A percentile compares a stretch with the other conserved stretches of the same genome.
Evolutionary conservation across 2,888 invertebrate genomes (phyloP).

Genomic region (Sialis lutaria): DNA sequence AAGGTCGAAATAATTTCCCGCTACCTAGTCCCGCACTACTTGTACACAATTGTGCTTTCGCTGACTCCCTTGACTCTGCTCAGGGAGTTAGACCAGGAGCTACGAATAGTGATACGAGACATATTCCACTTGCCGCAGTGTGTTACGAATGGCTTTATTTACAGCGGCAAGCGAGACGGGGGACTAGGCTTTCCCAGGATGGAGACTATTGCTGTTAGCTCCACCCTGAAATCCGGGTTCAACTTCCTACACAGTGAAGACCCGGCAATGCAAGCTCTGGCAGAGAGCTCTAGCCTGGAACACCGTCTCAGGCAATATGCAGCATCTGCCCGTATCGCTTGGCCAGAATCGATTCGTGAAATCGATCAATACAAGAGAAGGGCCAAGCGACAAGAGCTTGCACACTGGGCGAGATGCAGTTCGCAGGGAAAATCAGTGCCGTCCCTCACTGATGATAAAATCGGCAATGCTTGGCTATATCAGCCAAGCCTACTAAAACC

Average conservation of each 20-base stretch:
- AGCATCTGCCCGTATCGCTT: conserved; percentile 9
- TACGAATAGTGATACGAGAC: conserved; percentile 1
- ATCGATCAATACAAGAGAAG: conserved; percentile 6
- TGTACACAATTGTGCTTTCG: conserved; percentile 13
- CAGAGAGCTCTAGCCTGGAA: conserved; percentile 10
- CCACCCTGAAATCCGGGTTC: conserved; percentile 10
- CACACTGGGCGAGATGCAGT: conserved; percentile 11
- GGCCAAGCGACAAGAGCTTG: conserved; percentile 13
- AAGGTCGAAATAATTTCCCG: conserved; percentile 18
- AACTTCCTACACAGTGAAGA: conserved; percentile 7
- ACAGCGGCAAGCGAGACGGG: conserved; percentile 16
- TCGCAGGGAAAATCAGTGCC: conserved; percentile 15
- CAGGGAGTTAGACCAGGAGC: too few species aligned
- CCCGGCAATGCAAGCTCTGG: conserved; percentile 14
- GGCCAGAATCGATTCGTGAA: conserved; percentile 8
- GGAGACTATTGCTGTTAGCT: conserved; percentile 10
- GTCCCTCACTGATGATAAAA: conserved; percentile 12
- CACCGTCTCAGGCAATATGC: conserved; percentile 12
- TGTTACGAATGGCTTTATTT: conserved; percentile 13
- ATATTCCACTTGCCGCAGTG: conserved; percentile 16
- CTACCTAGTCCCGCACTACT: conserved; percentile 20
- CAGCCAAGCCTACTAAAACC: conserved; percentile 14
- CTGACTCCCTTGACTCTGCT: too few species aligned
- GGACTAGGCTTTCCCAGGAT: conserved; percentile 17
- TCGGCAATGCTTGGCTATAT: conserved; percentile 14